Conservation (phyloP, 2,113 vertebrate species). For the Bagarius yarrelli region DNA sequence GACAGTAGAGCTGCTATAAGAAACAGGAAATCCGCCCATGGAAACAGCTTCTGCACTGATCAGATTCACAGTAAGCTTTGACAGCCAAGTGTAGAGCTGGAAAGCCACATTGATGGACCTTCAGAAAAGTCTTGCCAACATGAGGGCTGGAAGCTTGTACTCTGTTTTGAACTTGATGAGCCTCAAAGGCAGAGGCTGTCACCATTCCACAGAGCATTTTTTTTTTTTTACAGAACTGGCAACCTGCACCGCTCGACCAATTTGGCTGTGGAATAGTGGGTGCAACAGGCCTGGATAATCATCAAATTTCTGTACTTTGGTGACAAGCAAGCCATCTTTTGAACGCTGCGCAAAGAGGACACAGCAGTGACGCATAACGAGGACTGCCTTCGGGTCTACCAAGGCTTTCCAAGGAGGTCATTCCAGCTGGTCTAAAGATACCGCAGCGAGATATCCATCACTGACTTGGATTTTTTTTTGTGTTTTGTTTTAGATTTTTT, state of each 20-base stretch:
- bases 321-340: constrained; percentile 23
- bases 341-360: neutral
- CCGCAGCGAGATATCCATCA: constrained; percentile 17
- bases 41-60: neutral
- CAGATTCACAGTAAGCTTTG: neutral
- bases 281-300: constrained; percentile 8
- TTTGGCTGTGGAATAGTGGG: constrained; percentile 17
- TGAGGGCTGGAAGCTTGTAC: constrained; percentile 24
- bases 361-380: constrained; percentile 12
- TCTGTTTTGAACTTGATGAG: constrained; percentile 38
- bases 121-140: constrained; percentile 19
- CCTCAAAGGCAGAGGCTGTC: constrained; percentile 28
- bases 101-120: constrained; percentile 25
- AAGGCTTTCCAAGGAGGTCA: constrained; percentile 14
- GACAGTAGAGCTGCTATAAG: neutral
- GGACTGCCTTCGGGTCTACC: constrained; percentile 1
- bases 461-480: neutral
- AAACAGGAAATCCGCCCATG: neutral
- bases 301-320: constrained; percentile 16
- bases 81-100: constrained; percentile 4
- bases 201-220: constrained; percentile 1
- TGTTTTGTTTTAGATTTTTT: neutral
- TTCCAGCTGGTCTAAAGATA: constrained; percentile 24
- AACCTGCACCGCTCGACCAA: constrained; percentile 24
- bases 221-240: constrained; percentile 28